phyloP scores from a whole-genome alignment of 2,888 invertebrate genomes.

The Drosophila ezoana region DNA sequence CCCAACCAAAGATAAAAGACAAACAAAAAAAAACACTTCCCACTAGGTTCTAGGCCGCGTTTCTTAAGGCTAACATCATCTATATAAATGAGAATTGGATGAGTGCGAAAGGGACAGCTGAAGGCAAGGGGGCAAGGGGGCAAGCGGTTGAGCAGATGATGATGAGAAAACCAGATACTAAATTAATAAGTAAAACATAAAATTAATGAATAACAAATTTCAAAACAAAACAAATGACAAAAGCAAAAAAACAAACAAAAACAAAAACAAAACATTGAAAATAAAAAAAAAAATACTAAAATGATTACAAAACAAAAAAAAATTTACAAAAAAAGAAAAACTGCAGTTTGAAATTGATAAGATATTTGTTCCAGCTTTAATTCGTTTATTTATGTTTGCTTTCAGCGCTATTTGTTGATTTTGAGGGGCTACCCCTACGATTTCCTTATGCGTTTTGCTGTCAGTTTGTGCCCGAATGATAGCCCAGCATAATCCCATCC shows the following conservation, averaged over 20 bases:
- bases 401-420: conserved; percentile 1
- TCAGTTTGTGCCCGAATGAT: not conserved
- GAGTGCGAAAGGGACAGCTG: conserved; percentile 16
- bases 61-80: conserved; percentile 34
- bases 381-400: conserved; percentile 1
- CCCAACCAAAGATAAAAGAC: conserved; percentile 6
- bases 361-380: not conserved
- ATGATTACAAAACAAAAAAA: conserved; percentile 71
- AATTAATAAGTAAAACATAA: conserved; percentile 70
- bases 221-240: conserved; percentile 45
- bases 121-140: not conserved
- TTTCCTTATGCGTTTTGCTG: not conserved
- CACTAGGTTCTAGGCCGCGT: conserved; percentile 38
- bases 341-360: conserved; percentile 12
- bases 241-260: conserved; percentile 35
- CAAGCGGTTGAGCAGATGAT: conserved; percentile 22
- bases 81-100: conserved; percentile 34
- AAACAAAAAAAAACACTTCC: conserved; percentile 31
- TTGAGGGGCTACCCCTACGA: not conserved
- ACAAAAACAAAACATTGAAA: conserved; percentile 60
- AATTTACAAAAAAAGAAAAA: conserved; percentile 49
- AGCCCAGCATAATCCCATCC: too few species aligned
- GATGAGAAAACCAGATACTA: conserved; percentile 58
- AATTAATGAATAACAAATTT: conserved; percentile 74
- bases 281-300: conserved; percentile 75